phyloP scores from a whole-genome alignment of 2,797 vertebrate genomes.

The Falco novaeseelandiae region DNA sequence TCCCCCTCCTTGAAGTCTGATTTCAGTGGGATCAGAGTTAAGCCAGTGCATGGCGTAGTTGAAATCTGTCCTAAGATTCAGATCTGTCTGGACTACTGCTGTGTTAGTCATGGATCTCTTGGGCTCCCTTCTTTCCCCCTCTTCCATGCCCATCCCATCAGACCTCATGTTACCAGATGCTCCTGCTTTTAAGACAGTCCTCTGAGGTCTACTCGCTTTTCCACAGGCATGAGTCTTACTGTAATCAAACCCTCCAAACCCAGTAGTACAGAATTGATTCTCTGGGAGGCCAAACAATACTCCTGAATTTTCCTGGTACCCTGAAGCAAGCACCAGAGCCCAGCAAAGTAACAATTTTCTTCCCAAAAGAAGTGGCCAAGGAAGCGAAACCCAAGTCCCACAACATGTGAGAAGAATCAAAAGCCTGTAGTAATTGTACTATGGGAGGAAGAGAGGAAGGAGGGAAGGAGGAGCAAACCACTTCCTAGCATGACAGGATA shows the following conservation, averaged over 20 bases:
- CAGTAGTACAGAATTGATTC: background rate
- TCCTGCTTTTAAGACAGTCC: background rate
- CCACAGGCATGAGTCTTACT: background rate
- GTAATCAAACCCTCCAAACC: background rate
- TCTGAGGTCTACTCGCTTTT: slow-evolving; percentile 6
- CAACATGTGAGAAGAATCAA: background rate
- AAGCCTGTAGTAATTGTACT: background rate
- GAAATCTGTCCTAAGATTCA: background rate
- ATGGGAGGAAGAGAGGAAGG: background rate
- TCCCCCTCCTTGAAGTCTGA: background rate
- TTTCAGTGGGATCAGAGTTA: background rate
- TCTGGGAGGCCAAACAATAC: background rate
- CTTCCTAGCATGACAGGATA: background rate
- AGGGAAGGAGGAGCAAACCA: background rate
- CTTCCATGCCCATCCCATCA: background rate
- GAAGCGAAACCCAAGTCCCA: background rate
- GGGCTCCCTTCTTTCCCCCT: background rate
- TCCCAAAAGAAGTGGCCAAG: background rate
- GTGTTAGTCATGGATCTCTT: background rate
- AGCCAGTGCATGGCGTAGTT: background rate
- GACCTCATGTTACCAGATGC: background rate
- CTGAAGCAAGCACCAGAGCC: background rate
- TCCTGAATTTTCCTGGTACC: background rate
- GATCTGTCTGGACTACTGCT: background rate
- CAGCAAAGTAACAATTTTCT: background rate